A percentile compares a stretch with the other conserved stretches of the same genome.
Evolutionary conservation across 2,888 invertebrate species (phyloP).

Genomic region (Drosophila mulleri): DNA sequence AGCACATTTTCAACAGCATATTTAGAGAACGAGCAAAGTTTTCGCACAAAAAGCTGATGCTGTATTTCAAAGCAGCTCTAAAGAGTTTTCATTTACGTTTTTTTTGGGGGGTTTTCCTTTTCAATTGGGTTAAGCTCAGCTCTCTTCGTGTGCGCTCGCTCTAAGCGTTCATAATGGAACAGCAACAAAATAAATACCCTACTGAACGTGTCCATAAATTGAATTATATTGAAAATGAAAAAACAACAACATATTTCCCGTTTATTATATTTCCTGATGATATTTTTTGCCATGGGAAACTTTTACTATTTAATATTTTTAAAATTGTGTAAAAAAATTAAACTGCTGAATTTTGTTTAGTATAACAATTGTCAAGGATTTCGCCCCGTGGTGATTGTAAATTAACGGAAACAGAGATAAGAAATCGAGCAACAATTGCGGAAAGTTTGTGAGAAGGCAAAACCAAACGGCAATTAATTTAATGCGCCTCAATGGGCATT

Average conservation of each 20-base stretch:
- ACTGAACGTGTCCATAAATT: not conserved
- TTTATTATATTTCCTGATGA: not conserved
- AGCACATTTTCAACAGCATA: not conserved
- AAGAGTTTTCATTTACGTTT: not conserved
- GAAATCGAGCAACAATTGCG: slow-evolving; percentile 47
- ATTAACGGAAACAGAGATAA: slow-evolving; percentile 37
- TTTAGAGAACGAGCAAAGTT: not conserved
- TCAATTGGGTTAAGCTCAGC: slow-evolving; percentile 7
- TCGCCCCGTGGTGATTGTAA: slow-evolving; percentile 1
- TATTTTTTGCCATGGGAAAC: no score
- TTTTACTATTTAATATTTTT: not conserved
- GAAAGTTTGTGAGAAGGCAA: slow-evolving; percentile 39
- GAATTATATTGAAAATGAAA: slow-evolving; percentile 15
- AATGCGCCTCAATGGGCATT: slow-evolving; percentile 52
- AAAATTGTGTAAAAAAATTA: not conserved
- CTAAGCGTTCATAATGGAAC: slow-evolving; percentile 4
- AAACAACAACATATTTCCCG: not conserved
- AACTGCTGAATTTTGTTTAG: not conserved
- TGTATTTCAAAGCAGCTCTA: slow-evolving; percentile 5
- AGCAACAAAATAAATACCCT: slow-evolving; percentile 2
- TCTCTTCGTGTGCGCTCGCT: not conserved
- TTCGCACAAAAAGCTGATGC: slow-evolving; percentile 1
- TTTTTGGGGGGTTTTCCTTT: not conserved
- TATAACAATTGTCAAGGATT: not conserved
- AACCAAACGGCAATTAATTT: slow-evolving; percentile 69